These are phyloP conservation scores for Gobiocypris rarus DNA, from an alignment of 2,113 vertebrate genomes.

Conservation along the genomic window DNA sequence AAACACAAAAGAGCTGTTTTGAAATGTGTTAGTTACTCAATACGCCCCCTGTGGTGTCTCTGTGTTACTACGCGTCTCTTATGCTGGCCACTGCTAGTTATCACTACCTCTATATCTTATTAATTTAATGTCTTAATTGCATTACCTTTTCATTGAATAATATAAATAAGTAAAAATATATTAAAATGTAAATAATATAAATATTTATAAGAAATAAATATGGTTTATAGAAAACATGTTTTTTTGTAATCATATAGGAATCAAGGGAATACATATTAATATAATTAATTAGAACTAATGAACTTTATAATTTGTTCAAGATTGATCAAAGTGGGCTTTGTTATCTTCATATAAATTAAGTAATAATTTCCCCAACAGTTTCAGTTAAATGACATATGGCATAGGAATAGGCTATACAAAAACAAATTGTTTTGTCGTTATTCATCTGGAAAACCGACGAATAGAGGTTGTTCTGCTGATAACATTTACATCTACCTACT, in stretches of 20 bases:
- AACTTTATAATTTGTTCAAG: background rate
- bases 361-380: background rate
- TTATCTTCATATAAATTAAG: background rate
- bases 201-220: too few relatives aligned
- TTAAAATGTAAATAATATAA: too few relatives aligned
- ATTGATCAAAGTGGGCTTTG: background rate
- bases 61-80: background rate
- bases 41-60: slow-evolving; percentile 1
- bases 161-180: background rate
- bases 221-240: background rate
- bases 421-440: background rate
- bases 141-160: background rate
- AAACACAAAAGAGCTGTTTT: background rate
- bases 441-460: background rate
- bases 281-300: background rate
- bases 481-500: slow-evolving; percentile 4
- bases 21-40: background rate
- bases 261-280: background rate
- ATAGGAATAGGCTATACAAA: background rate
- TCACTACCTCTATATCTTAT: background rate
- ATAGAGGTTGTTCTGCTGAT: slow-evolving; percentile 1
- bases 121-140: background rate
- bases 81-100: background rate
- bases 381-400: background rate
- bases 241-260: background rate